Conservation (phyloP, 2,113 vertebrate genomes). For the Cebidichthys violaceus region DNA sequence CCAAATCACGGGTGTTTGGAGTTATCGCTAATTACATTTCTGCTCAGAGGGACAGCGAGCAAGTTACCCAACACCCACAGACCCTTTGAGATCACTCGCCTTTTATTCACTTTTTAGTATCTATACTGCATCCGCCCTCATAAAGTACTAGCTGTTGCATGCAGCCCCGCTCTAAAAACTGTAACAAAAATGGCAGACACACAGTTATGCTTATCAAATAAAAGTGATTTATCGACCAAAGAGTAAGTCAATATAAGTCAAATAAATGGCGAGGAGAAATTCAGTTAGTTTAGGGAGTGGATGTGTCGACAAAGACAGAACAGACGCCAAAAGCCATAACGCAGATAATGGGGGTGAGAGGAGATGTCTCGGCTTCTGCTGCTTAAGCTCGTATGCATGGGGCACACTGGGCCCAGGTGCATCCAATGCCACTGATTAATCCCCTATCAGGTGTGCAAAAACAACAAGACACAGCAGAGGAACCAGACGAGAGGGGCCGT, state of each 20-base stretch:
- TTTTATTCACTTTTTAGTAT: neutral
- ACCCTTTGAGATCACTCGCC: too few species aligned
- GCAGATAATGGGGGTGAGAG: neutral
- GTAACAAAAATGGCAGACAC: neutral
- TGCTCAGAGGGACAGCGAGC: neutral
- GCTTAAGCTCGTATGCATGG: too few species aligned
- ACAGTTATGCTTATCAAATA: neutral
- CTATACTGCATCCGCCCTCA: neutral
- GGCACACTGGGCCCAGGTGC: neutral
- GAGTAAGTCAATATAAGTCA: neutral
- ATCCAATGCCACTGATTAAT: neutral
- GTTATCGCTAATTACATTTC: slow-evolving; percentile 2
- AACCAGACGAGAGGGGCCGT: neutral
- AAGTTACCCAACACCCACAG: too few species aligned
- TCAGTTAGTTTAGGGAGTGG: too few species aligned
- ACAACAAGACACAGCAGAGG: neutral
- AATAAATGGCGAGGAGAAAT: neutral
- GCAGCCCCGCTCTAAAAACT: neutral
- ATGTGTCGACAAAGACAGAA: neutral
- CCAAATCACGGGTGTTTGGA: neutral
- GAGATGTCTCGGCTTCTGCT: neutral
- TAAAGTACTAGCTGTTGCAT: too few species aligned
- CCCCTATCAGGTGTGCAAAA: neutral
- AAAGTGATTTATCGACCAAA: neutral
- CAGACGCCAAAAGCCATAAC: neutral